Conservation (phyloP, 2,888 invertebrate species). For the Craniophora ligustri region DNA sequence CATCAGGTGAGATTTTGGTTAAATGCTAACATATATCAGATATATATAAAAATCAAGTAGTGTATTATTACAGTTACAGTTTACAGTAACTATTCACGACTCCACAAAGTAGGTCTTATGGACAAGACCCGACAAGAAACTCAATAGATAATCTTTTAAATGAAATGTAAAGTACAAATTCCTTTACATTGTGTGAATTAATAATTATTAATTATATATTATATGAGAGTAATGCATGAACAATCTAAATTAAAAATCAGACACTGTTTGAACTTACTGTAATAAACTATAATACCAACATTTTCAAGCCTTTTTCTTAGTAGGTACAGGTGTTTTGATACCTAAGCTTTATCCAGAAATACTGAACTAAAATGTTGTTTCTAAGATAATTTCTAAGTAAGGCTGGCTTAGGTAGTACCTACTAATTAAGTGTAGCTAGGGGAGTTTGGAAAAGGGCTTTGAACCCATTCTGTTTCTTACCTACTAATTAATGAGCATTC, state of each 20-base stretch:
- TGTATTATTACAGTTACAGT: too few relatives aligned
- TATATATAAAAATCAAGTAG: too few relatives aligned
- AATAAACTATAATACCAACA: constrained; percentile 16
- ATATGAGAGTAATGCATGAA: too few relatives aligned
- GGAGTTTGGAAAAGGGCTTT: constrained; percentile 43
- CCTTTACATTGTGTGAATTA: too few relatives aligned
- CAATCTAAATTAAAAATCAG: constrained; percentile 21
- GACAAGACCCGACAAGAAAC: too few relatives aligned
- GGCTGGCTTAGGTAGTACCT: constrained; percentile 41
- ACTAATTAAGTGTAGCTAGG: constrained; percentile 46
- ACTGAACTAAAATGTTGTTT: constrained; percentile 27
- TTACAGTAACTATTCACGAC: too few relatives aligned
- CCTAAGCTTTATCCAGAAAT: constrained; percentile 11
- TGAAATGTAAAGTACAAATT: too few relatives aligned
- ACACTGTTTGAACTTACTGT: constrained; percentile 12
- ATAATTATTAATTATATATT: too few relatives aligned
- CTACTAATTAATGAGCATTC: constrained; percentile 34
- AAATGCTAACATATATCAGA: too few relatives aligned
- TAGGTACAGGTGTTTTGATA: constrained; percentile 23
- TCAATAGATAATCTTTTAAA: too few relatives aligned
- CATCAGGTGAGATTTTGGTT: too few relatives aligned
- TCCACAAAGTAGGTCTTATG: too few relatives aligned
- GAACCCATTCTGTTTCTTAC: constrained; percentile 39
- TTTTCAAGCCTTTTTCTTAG: constrained; percentile 9
- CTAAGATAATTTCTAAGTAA: constrained; percentile 35